Evolutionary conservation across 1,140 invertebrate species (phyloP).

Genomic region (Holcopasites calliopsidis): DNA sequence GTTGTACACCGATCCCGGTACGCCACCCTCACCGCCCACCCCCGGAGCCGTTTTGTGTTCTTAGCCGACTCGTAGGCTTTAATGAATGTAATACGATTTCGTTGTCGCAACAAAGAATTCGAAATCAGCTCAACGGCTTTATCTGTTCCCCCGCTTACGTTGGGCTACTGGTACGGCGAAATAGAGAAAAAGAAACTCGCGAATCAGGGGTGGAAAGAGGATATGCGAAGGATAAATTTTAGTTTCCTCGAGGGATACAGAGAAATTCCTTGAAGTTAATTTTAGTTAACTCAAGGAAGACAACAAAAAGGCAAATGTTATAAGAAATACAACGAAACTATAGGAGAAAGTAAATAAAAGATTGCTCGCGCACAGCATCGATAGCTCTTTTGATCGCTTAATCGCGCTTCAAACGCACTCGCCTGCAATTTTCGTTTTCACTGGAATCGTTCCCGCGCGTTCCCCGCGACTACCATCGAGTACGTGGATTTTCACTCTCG

Average conservation of each 20-base stretch:
- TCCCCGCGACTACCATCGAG: background rate
- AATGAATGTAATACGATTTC: conserved; percentile 48
- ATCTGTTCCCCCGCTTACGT: conserved; percentile 1
- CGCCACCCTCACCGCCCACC: background rate
- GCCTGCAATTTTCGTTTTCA: background rate
- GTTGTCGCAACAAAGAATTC: conserved; percentile 41
- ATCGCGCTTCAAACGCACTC: background rate
- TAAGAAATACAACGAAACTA: background rate
- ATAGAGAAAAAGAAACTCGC: no score
- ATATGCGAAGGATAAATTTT: background rate
- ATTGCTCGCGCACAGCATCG: no score
- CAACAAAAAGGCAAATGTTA: background rate
- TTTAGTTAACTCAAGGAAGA: background rate
- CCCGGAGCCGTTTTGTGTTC: background rate
- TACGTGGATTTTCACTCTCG: background rate
- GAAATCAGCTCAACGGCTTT: conserved; percentile 43
- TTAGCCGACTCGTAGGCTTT: conserved; percentile 23
- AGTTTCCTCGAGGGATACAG: no score
- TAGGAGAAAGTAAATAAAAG: background rate
- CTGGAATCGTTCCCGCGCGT: background rate
- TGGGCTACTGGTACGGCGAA: background rate
- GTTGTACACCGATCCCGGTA: conserved; percentile 3
- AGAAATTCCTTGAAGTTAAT: background rate
- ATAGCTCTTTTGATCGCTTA: conserved; percentile 40
- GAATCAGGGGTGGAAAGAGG: background rate